phyloP scores from a whole-genome alignment of 2,797 vertebrate genomes.

The Neosalanx taihuensis region DNA sequence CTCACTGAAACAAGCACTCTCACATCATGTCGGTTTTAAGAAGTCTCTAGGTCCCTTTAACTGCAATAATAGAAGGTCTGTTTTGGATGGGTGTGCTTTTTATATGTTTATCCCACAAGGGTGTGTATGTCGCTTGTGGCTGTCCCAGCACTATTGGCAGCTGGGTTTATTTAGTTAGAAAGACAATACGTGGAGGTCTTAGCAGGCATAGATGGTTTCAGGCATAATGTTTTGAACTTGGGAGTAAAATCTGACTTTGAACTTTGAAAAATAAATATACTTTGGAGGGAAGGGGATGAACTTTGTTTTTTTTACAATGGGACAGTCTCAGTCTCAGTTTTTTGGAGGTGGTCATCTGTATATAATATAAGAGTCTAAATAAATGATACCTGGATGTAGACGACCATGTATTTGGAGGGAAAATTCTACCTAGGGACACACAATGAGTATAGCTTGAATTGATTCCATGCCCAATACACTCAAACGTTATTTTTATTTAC shows the following conservation, averaged over 20 bases:
- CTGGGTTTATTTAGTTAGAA: slow-evolving; percentile 67
- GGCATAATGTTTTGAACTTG: slow-evolving; percentile 61
- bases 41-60: neutral
- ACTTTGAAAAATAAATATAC: slow-evolving; percentile 46
- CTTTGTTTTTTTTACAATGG: slow-evolving; percentile 22
- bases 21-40: neutral
- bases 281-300: slow-evolving; percentile 50
- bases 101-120: slow-evolving; percentile 18
- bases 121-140: slow-evolving; percentile 32
- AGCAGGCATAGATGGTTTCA: slow-evolving; percentile 46
- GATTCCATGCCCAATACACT: neutral
- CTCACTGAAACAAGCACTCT: neutral
- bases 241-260: slow-evolving; percentile 57
- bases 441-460: neutral
- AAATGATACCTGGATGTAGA: slow-evolving; percentile 23
- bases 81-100: neutral
- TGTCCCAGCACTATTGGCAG: slow-evolving; percentile 54
- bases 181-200: slow-evolving; percentile 60
- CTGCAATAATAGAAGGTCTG: slow-evolving; percentile 9
- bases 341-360: slow-evolving; percentile 16
- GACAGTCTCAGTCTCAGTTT: slow-evolving; percentile 1
- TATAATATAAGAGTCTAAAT: slow-evolving; percentile 38
- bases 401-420: slow-evolving; percentile 24
- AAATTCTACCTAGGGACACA: slow-evolving; percentile 2
- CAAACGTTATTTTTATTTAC: neutral